Percentiles rank a stretch among this genome's conserved stretches.
Evolutionary conservation across 2,888 invertebrate species (phyloP).

Genomic region (Orchestes rusci): DNA sequence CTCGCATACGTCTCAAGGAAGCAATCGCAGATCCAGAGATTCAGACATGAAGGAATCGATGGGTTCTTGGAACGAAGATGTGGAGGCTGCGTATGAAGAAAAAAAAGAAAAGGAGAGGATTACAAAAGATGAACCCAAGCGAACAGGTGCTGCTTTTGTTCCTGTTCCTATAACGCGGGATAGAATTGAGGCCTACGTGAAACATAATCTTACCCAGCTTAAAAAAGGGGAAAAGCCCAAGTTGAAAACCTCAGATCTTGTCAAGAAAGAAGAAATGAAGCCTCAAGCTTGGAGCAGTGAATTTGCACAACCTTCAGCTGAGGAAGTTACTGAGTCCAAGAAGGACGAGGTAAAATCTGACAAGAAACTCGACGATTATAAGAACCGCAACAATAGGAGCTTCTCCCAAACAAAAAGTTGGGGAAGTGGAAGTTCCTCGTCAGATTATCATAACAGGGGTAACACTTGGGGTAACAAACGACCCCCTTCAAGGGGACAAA

Average conservation of each 20-base stretch:
- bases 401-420: constrained; percentile 31
- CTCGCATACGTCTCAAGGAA: constrained; percentile 36
- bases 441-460: constrained; percentile 30
- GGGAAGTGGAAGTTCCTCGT: constrained; percentile 24
- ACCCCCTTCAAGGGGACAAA: constrained; percentile 44
- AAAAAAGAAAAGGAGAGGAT: constrained; percentile 29
- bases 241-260: constrained; percentile 22
- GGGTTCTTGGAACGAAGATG: constrained; percentile 24
- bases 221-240: constrained; percentile 34
- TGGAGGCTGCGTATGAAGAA: constrained; percentile 39
- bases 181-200: constrained; percentile 52
- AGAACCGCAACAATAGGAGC: constrained; percentile 31
- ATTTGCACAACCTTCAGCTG: constrained; percentile 24
- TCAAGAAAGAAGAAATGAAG: constrained; percentile 33
- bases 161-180: constrained; percentile 56
- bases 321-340: constrained; percentile 45
- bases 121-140: constrained; percentile 28
- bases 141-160: constrained; percentile 32
- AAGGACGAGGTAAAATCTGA: background rate
- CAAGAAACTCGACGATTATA: constrained; percentile 42
- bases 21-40: constrained; percentile 45
- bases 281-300: too few species aligned
- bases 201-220: constrained; percentile 47
- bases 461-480: constrained; percentile 13
- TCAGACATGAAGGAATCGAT: constrained; percentile 37